Conservation (phyloP, 2,797 vertebrate genomes). For the Microctenopoma lineatum region DNA sequence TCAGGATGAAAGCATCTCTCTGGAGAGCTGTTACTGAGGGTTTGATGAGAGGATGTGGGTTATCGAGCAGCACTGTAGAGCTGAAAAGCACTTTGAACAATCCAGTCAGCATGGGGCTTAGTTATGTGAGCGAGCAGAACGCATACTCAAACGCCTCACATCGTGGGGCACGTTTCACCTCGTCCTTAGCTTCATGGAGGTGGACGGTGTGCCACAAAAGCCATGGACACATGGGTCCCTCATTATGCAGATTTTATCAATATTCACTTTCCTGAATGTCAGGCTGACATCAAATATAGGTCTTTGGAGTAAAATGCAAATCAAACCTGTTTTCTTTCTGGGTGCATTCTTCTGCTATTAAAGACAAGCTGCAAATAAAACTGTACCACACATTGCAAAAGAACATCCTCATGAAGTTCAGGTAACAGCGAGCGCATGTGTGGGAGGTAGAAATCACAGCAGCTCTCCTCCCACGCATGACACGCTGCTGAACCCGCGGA, state of each 20-base stretch:
- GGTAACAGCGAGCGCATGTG: slow-evolving; percentile 4
- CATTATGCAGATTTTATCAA: not conserved
- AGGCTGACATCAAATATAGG: slow-evolving; percentile 13
- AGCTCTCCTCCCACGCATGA: slow-evolving; percentile 41
- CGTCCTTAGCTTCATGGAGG: slow-evolving; percentile 17
- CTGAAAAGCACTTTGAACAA: slow-evolving; percentile 48
- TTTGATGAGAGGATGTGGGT: slow-evolving; percentile 71
- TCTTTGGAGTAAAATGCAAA: not conserved
- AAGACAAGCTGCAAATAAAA: not conserved
- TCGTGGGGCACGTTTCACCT: slow-evolving; percentile 18
- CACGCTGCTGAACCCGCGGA: slow-evolving; percentile 43
- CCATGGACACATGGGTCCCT: slow-evolving; percentile 8
- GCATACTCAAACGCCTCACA: slow-evolving; percentile 17
- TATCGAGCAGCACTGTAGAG: slow-evolving; percentile 61
- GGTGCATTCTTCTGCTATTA: not conserved
- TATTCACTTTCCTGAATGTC: slow-evolving; percentile 10
- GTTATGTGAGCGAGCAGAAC: slow-evolving; percentile 38
- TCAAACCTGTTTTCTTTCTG: not conserved
- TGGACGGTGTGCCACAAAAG: slow-evolving; percentile 8
- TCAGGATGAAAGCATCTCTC: slow-evolving; percentile 82
- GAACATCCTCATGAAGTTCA: slow-evolving; percentile 28
- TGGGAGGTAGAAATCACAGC: slow-evolving; percentile 34
- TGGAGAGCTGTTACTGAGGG: slow-evolving; percentile 67
- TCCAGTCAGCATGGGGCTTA: slow-evolving; percentile 60
- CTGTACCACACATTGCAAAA: not conserved